Percentiles rank a stretch among this genome's conserved stretches.
These are phyloP conservation scores for Mungos mungo DNA, from an alignment of 2,113 vertebrate species.

Conservation along the genomic window DNA sequence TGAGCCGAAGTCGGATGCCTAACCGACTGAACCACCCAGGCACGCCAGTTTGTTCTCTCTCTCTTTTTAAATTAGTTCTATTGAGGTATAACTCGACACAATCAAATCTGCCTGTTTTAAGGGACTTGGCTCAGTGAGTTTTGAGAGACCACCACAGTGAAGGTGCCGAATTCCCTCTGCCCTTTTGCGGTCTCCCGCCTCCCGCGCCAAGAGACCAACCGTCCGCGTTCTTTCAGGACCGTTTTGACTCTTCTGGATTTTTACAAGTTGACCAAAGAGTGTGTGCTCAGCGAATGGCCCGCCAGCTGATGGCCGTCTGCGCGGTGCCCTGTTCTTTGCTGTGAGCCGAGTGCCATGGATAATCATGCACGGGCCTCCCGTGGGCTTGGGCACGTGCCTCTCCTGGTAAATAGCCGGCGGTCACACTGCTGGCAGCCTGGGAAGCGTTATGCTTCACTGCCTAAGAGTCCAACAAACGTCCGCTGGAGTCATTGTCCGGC, in stretches of 20 bases:
- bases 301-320: fast-evolving
- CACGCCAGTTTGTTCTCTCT: too few relatives aligned
- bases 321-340: background rate
- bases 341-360: too few relatives aligned
- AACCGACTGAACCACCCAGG: too few relatives aligned
- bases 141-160: background rate
- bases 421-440: fast-evolving
- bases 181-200: background rate
- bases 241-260: background rate
- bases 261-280: fast-evolving
- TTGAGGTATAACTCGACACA: too few relatives aligned
- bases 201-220: background rate
- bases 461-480: background rate
- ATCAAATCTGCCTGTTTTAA: background rate
- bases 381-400: background rate
- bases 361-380: background rate
- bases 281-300: too few relatives aligned
- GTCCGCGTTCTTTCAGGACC: fast-evolving
- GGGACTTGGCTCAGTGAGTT: background rate
- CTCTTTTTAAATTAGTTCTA: background rate
- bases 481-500: fast-evolving
- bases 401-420: background rate
- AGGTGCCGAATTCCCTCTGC: fast-evolving
- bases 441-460: background rate
- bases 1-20: too few relatives aligned